Conservation (phyloP, 2,113 vertebrate genomes). For the Macrotis lagotis region DNA sequence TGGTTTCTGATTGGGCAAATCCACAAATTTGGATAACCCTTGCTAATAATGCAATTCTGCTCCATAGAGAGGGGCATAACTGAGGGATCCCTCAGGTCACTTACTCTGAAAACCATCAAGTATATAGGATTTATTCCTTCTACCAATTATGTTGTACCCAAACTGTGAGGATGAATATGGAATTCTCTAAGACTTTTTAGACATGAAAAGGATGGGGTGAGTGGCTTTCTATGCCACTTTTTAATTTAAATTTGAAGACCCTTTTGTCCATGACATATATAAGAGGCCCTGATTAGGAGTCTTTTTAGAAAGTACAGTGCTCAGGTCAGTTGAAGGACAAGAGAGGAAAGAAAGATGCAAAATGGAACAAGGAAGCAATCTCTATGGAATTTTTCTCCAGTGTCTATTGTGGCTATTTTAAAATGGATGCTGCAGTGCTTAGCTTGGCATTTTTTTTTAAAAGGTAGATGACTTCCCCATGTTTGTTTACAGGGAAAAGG, state of each 20-base stretch:
- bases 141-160: background rate
- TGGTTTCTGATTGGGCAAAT: background rate
- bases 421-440: conserved; percentile 26
- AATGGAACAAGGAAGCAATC: background rate
- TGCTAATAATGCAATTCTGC: background rate
- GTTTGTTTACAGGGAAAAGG: background rate
- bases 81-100: background rate
- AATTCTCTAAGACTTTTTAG: background rate
- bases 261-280: background rate
- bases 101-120: background rate
- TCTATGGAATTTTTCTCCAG: background rate
- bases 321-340: background rate
- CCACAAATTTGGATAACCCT: background rate
- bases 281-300: background rate
- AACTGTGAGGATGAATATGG: background rate
- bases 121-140: background rate
- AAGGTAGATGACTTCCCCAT: conserved; percentile 24
- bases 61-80: background rate
- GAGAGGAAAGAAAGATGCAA: background rate
- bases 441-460: conserved; percentile 34
- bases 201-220: background rate
- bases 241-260: background rate
- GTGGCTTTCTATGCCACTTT: background rate
- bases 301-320: accelerated
- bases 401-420: conserved; percentile 8